Base-by-base conservation (phyloP, 2,113 vertebrate species). In the Erythrocebus patas region DNA sequence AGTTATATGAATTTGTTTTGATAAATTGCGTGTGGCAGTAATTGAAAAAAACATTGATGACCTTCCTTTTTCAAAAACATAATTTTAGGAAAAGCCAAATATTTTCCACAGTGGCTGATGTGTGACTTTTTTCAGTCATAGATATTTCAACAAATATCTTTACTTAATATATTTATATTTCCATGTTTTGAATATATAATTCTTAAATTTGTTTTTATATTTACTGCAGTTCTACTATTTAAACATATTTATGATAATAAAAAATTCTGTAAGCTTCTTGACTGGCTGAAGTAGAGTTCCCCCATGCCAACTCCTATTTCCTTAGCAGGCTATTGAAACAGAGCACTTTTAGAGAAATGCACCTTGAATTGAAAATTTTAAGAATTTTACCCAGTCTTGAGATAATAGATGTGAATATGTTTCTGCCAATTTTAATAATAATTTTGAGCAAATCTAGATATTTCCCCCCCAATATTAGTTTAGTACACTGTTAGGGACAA, bases 31-130 rank as follows among this genome's bases (percentile, higher is more conserved):
- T 84, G 48, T 93, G 79, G 80, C 40, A 93, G 14, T 91, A 93
- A 38, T 72, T 96, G 78, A 93, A 57, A 88, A 86, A 91, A 94
- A 86, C 92, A 92, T 43, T 57, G 16, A 66, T 86, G 57, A 27
- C 17, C 23, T 75, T 94, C 48, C n/a, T 92, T 96, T 96, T 91
- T 61, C 73, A 72, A 79, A 92, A 97, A 64, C 87, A 12, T 52
- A 38, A 89, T 92, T 89, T 96, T 91, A 83, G 52, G 59, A 66
- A 92, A 96, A 96, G 18, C 20, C 78, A 81, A 94, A 27, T 89
- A 70, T 32, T 96, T 93, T 50, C 43, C 14, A n/a, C 59, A 52
- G 13, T 84, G 30, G 2, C n/a, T 68, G 16, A 94, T 86, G 78
- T 32, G 4, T 79, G 55, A 82, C 25, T 73, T 94, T 93, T 94